Percentiles rank a stretch among this genome's conserved stretches.
These are phyloP conservation scores for Capreolus pygargus DNA, from an alignment of 2,113 vertebrate genomes.

Conservation along the genomic window DNA sequence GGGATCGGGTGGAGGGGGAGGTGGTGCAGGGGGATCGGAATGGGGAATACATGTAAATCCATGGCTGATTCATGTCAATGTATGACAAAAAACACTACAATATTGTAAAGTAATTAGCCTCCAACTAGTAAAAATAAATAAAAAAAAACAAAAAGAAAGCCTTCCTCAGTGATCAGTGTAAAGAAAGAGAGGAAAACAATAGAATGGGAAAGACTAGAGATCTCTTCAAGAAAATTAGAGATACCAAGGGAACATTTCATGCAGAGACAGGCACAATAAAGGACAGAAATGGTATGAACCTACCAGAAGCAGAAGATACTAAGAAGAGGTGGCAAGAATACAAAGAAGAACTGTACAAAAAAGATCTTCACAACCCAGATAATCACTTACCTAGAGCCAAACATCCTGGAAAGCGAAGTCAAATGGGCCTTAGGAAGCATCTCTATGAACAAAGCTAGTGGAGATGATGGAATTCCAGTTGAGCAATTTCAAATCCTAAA, in stretches of 20 bases:
- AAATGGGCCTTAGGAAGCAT: neutral
- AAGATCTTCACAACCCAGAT: neutral
- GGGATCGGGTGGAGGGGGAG: no score
- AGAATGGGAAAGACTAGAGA: neutral
- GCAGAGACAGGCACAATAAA: neutral
- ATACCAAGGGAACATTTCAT: neutral
- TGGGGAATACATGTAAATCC: no score
- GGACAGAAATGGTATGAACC: neutral
- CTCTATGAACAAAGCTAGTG: neutral
- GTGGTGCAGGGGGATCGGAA: no score
- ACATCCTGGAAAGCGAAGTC: neutral
- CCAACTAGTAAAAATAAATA: no score
- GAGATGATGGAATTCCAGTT: neutral
- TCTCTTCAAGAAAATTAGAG: neutral
- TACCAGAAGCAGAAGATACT: neutral
- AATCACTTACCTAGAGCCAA: neutral
- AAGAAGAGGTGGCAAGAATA: neutral
- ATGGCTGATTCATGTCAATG: no score
- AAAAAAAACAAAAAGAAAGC: neutral
- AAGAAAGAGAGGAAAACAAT: neutral
- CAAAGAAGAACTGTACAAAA: neutral
- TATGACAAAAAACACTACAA: no score
- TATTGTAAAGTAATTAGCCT: no score
- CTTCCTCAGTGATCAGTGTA: neutral
- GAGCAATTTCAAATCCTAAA: neutral